Conservation (phyloP, 2,113 vertebrate species). For the Cygnus atratus region DNA sequence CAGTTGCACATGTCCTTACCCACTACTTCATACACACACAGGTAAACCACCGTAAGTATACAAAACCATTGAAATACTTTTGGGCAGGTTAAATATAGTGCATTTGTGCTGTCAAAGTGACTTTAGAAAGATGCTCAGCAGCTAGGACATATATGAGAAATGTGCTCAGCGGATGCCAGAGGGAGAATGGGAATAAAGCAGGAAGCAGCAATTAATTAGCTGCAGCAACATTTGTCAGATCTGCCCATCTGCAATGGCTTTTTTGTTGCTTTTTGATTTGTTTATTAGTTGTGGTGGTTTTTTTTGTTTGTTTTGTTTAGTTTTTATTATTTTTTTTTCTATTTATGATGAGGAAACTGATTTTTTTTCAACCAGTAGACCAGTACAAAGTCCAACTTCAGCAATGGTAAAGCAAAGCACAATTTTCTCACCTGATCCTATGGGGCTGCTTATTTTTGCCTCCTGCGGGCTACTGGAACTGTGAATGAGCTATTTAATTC, state of each 20-base stretch:
- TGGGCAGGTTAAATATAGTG: neutral
- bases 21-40: neutral
- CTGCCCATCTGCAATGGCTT: neutral
- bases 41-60: neutral
- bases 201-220: neutral
- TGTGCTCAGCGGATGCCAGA: neutral
- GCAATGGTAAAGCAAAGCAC: neutral
- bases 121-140: neutral
- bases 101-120: neutral
- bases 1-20: neutral
- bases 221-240: neutral
- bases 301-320: too few relatives aligned
- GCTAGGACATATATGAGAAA: neutral
- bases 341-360: neutral
- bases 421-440: neutral
- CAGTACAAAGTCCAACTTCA: neutral
- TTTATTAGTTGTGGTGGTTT: neutral
- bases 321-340: neutral
- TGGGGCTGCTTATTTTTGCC: neutral
- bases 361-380: neutral
- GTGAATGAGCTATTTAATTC: neutral
- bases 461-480: rapidly evolving
- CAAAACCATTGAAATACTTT: neutral
- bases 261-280: neutral
- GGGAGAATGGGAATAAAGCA: neutral